Percentiles rank a stretch among this genome's conserved stretches.
These are phyloP conservation scores for Gallinago paraguaiae DNA, from an alignment of 2,113 vertebrate species.

Conservation along the genomic window DNA sequence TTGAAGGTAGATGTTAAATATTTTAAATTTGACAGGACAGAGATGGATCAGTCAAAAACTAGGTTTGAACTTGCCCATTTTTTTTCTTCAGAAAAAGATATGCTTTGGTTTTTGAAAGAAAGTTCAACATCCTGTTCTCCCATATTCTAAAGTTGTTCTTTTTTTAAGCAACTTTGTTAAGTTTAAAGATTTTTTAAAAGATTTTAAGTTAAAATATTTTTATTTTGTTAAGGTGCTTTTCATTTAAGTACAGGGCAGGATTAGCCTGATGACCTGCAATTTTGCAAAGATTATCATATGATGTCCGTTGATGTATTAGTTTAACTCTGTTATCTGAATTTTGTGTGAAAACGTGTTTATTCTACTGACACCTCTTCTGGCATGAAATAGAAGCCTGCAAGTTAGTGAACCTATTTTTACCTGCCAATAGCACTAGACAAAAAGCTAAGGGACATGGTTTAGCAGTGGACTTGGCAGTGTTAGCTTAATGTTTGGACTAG, in stretches of 20 bases:
- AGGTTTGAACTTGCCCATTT: neutral
- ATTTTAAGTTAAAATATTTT: neutral
- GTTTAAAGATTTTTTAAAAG: neutral
- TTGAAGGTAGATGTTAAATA: neutral
- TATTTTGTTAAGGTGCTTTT: neutral
- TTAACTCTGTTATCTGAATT: neutral
- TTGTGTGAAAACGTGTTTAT: neutral
- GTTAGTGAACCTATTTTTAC: neutral
- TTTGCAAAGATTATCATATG: neutral
- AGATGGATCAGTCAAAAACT: neutral
- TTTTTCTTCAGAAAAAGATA: neutral
- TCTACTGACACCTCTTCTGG: neutral
- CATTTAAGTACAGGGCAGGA: neutral
- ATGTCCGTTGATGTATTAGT: neutral
- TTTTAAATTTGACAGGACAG: neutral
- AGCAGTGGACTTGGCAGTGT: neutral
- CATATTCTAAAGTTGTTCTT: neutral
- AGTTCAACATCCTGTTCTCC: rapidly evolving
- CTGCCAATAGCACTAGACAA: neutral
- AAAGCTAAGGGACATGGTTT: neutral
- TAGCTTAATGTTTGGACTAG: rapidly evolving
- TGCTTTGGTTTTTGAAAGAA: neutral
- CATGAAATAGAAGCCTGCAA: neutral
- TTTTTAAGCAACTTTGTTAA: neutral
- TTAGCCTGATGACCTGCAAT: neutral